A percentile compares a stretch with the other conserved stretches of the same genome.
Evolutionary conservation across 2,113 vertebrate genomes (phyloP).

Genomic region (Rallus limicola): DNA sequence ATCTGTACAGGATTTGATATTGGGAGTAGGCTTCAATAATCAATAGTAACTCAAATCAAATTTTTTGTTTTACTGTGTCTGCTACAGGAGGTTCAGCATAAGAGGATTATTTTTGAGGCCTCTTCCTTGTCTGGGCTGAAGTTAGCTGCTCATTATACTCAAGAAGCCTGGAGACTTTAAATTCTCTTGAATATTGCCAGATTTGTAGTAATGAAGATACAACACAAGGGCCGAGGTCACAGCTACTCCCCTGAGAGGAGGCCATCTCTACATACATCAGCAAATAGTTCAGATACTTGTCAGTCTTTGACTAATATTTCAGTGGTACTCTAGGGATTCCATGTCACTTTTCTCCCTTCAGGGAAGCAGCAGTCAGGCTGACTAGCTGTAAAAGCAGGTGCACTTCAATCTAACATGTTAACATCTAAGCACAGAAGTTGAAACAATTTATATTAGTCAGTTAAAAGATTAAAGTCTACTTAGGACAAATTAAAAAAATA

Average conservation of each 20-base stretch:
- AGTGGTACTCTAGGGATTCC: background rate
- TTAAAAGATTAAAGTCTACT: background rate
- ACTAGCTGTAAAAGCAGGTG: background rate
- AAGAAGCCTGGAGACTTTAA: background rate
- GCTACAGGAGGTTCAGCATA: background rate
- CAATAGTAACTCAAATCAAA: background rate
- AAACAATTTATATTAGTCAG: background rate
- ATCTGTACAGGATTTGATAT: background rate
- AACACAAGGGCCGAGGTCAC: accelerated
- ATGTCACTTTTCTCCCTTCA: background rate
- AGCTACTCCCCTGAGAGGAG: background rate
- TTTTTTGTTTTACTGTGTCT: background rate
- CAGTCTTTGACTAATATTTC: conserved; percentile 14
- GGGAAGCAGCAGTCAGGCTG: background rate
- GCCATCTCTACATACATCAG: background rate
- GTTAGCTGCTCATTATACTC: background rate
- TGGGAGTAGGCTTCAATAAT: background rate
- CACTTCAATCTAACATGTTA: background rate
- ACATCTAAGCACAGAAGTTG: background rate
- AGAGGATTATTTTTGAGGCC: background rate
- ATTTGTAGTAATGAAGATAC: background rate
- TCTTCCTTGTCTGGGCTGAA: background rate
- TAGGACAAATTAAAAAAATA: background rate
- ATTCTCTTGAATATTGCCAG: background rate
- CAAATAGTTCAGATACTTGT: background rate